Evolutionary conservation across 1,140 invertebrate species (phyloP), one percentile per base, ranked within the genome.

Genomic region (Brachionus asplanchnoidis): DNA sequence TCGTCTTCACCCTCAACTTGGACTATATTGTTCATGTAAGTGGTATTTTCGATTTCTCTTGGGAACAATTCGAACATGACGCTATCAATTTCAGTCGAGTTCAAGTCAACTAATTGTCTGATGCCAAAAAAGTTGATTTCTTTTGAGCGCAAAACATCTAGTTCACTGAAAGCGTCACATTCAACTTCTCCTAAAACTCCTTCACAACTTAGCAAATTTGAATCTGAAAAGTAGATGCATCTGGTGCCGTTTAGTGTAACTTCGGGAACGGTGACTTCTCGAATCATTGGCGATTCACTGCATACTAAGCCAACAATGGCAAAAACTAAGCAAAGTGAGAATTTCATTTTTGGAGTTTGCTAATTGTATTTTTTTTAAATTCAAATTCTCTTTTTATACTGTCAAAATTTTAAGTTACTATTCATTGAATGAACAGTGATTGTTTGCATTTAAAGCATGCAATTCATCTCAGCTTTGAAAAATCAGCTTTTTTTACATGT

Each of bases 121-220:
- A 82, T 60, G 17, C 79, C 79, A 23, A 82, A 65, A 60, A 82
- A 40, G 53, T 65, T 82, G 53, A 82, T 28, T 65, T 20, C 17
- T 42, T 56, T 42, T 20, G 53, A 60, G 8, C 50, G 7, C n/a
- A 65, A 44, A 26, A 20, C 53, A 20, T 32, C 17, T 26, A 82
- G 40, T 26, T 82, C 53, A 17, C 7, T 12, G 20, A 82, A 60
- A 82, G 53, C 79, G 36, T 82, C 53, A 46, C 79, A 82, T 60
- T 82, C 79, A 68, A 82, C 79, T 77, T 77, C 68, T 40, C 77
- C 77, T 17, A 14, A 1, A 28, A 65, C 28, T 28, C 77, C 77
- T 36, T 65, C 17, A 40, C 77, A 80, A 11, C 77, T 80, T 17
- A 80, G 9, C 44, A 80, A 32, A 53, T 65, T 56, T 20, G 46